Conservation (phyloP, 1,140 invertebrate species). For the Drosophila biarmipes region DNA sequence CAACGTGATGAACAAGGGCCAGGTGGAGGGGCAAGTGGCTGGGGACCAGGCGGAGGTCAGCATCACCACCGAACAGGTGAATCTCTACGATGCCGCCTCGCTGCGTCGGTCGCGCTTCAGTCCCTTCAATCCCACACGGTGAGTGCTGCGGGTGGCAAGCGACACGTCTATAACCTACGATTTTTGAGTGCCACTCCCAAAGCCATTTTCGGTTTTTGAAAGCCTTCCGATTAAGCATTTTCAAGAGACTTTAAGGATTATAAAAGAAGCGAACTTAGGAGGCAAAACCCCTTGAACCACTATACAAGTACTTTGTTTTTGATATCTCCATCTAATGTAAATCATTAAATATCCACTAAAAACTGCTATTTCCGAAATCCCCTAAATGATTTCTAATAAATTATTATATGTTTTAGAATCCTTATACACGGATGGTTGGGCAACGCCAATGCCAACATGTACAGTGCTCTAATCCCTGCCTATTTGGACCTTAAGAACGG, state of each 20-base stretch:
- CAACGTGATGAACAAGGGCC: constrained; percentile 40
- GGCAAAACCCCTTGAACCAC: neutral
- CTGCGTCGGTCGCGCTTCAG: constrained; percentile 73
- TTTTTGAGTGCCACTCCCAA: neutral
- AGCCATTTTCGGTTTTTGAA: neutral
- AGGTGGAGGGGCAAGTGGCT: constrained; percentile 5
- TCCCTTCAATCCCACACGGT: constrained; percentile 82
- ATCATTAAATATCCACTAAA: no score
- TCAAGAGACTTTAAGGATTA: neutral
- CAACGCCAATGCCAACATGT: constrained; percentile 66
- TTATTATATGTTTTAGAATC: constrained; percentile 45
- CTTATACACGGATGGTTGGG: constrained; percentile 83
- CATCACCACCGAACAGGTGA: constrained; percentile 63
- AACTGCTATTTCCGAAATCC: no score
- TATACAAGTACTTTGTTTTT: no score
- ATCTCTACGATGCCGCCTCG: constrained; percentile 72
- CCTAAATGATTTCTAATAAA: no score
- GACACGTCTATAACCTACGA: neutral
- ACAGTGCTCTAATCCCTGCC: constrained; percentile 60
- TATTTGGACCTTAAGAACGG: constrained; percentile 76
- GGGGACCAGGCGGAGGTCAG: constrained; percentile 21
- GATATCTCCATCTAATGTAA: no score
- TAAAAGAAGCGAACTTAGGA: neutral
- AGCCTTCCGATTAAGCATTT: neutral
- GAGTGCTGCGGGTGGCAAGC: constrained; percentile 14